A percentile compares a stretch with the other conserved stretches of the same genome.
Evolutionary conservation across 2,888 invertebrate species (phyloP).

Genomic region (Drosophila quinaria): DNA sequence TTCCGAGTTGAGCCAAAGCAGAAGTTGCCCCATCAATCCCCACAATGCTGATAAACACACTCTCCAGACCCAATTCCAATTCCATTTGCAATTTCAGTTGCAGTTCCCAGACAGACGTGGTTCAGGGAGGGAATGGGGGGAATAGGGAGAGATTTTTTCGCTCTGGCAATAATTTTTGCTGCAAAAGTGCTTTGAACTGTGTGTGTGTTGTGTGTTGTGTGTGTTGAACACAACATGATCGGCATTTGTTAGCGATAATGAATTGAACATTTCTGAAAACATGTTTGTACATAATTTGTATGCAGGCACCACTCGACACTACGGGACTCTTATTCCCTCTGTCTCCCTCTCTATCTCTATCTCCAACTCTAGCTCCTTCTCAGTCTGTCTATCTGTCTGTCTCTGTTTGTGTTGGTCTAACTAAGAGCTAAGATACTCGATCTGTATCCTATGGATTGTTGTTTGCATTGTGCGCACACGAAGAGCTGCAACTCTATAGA

Average conservation of each 20-base stretch:
- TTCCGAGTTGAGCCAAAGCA: slow-evolving; percentile 57
- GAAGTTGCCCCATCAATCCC: slow-evolving; percentile 44
- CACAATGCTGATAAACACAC: slow-evolving; percentile 41
- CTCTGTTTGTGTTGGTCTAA: slow-evolving; percentile 68
- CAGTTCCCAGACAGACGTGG: slow-evolving; percentile 19
- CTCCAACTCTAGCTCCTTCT: slow-evolving; percentile 26
- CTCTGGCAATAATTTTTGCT: slow-evolving; percentile 72
- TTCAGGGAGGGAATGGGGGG: slow-evolving; percentile 5
- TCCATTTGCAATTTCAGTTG: slow-evolving; percentile 51
- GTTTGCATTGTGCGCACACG: slow-evolving; percentile 52
- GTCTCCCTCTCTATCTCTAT: slow-evolving; percentile 9
- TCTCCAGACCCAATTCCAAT: slow-evolving; percentile 45
- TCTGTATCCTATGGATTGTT: slow-evolving; percentile 69
- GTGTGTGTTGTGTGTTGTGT: slow-evolving; percentile 58
- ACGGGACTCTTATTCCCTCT: slow-evolving; percentile 38
- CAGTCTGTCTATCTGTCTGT: slow-evolving; percentile 16
- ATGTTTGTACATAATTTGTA: slow-evolving; percentile 83
- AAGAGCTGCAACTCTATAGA: slow-evolving; percentile 17
- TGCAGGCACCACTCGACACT: slow-evolving; percentile 65
- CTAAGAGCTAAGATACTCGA: slow-evolving; percentile 71
- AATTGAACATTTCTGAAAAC: slow-evolving; percentile 82
- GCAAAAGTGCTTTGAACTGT: slow-evolving; percentile 79
- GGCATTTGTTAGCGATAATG: slow-evolving; percentile 83
- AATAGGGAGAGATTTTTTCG: slow-evolving; percentile 30
- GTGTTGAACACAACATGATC: slow-evolving; percentile 81